Conservation (phyloP, 1,140 invertebrate genomes). For the Macrobrachium rosenbergii region DNA sequence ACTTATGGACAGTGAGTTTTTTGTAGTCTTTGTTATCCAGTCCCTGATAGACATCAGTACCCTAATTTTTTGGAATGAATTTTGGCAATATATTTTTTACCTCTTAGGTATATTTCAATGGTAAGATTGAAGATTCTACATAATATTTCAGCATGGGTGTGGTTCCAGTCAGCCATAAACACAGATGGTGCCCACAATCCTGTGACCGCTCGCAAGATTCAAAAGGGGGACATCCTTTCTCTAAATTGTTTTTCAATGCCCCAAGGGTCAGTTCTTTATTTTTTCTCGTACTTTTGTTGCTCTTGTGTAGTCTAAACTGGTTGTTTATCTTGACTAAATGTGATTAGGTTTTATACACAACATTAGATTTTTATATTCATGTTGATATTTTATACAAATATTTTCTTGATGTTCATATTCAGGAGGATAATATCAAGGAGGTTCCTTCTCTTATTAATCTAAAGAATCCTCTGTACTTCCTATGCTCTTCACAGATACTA, state of each 20-base stretch:
- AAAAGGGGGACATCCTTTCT: conserved; percentile 49
- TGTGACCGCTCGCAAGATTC: conserved; percentile 36
- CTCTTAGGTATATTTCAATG: neutral
- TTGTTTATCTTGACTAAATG: no score
- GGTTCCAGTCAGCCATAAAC: conserved; percentile 55
- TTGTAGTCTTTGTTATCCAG: neutral
- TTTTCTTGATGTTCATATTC: no score
- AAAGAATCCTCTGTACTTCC: neutral
- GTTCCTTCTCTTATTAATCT: no score
- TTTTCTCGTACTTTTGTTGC: neutral
- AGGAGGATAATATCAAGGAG: no score
- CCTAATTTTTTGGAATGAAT: neutral
- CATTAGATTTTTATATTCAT: no score
- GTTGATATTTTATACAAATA: no score
- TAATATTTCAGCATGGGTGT: conserved; percentile 33
- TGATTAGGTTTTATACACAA: no score
- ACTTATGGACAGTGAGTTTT: conserved; percentile 42
- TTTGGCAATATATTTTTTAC: neutral
- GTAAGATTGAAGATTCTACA: neutral
- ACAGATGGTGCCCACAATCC: conserved; percentile 55
- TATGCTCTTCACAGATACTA: conserved; percentile 33
- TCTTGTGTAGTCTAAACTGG: neutral
- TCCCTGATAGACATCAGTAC: no score
- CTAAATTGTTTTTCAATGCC: conserved; percentile 39
- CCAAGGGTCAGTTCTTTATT: conserved; percentile 28